A percentile compares a stretch with the other conserved stretches of the same genome.
Evolutionary conservation across 2,113 vertebrate genomes (phyloP).

Genomic region (Prinia subflava): DNA sequence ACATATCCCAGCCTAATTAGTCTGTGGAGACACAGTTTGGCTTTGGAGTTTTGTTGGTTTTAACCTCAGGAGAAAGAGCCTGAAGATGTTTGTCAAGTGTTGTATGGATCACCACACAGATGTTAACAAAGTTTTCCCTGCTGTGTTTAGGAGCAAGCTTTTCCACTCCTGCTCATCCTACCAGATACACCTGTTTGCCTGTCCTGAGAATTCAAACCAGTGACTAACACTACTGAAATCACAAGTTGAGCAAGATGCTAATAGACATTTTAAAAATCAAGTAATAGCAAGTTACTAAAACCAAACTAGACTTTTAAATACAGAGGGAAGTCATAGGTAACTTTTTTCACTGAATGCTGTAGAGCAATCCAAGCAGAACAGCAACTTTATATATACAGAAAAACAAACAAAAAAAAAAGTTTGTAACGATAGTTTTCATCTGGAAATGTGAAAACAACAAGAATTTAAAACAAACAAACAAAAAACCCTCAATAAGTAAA

Average conservation of each 20-base stretch:
- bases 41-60: not conserved
- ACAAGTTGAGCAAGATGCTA: conserved; percentile 49
- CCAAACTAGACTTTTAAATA: not conserved
- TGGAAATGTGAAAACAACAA: not conserved
- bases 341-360: not conserved
- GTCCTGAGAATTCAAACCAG: not conserved
- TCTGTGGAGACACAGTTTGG: not conserved
- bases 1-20: not conserved
- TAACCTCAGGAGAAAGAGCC: not conserved
- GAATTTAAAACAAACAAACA: not conserved
- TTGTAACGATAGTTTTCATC: not conserved
- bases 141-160: conserved; percentile 26
- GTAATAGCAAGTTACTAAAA: conserved; percentile 30
- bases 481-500: not conserved
- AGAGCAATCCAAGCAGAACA: not conserved
- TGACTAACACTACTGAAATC: conserved; percentile 51
- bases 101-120: not conserved
- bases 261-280: conserved; percentile 49
- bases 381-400: not conserved
- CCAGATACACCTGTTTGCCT: conserved; percentile 55
- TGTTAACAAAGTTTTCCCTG: not conserved
- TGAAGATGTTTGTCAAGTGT: not conserved
- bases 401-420: not conserved
- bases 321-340: not conserved
- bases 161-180: conserved; percentile 56